Evolutionary conservation across 2,113 vertebrate species (phyloP), one percentile per base, ranked within the genome.

Genomic region (Callorhinus ursinus): DNA sequence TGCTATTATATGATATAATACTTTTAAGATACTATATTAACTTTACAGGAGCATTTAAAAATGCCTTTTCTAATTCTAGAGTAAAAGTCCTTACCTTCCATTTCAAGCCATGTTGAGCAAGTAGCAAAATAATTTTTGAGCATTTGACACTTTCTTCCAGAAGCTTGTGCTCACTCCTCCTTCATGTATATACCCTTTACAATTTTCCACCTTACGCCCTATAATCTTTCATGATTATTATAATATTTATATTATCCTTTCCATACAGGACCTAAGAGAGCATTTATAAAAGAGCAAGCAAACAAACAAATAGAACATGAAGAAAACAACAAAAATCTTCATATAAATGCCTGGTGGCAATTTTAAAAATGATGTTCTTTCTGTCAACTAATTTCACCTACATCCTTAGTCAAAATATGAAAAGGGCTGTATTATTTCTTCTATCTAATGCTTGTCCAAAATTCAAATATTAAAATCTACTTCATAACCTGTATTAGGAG

Each of bases 41-140:
- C 19, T 90, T 77, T 55, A 90, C 21, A 76, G 16, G 36, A 90
- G 4, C 16, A 76, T 87, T 92, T 65, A 24, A 28, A 86, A 80
- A 49, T 24, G 31, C 1, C 1, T 71, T 89, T 81, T 26, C 55
- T 65, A 63, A n/a, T 92, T 94, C 22, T 63, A 87, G 10, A 76
- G 65, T 59, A 79, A 86, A 90, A 69, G 16, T 61, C 24, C 81
- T 88, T 79, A 19, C 63, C n/a, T 95, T 85, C 46, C 22, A 74
- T 61, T 74, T 88, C 36, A 91, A 79, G 26, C 18, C 74, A 33
- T n/a, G 28, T 39, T n/a, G 10, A 94, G 14, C 4, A 84, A 92
- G 28, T 16, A 24, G 22, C 55, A 94, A 95, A 88, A 65, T 79
- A 55, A 49, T 39, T 93, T 91, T 94, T 88, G 42, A 81, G 22